Conservation (phyloP, 2,888 invertebrate genomes). For the Aromia moschata region DNA sequence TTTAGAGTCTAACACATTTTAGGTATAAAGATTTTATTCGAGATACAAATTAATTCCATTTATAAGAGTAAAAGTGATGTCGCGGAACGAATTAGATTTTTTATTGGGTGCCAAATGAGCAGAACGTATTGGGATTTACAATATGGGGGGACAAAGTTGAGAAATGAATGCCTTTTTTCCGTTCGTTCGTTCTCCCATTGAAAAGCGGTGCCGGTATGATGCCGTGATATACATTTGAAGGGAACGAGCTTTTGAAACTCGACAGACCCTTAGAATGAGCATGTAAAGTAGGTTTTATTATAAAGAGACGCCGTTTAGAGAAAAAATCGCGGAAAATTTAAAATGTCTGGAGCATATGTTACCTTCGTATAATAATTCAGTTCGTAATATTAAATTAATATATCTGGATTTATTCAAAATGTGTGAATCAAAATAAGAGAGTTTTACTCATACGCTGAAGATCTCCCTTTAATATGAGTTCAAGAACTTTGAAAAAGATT, state of each 20-base stretch:
- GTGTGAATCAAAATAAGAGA: no score
- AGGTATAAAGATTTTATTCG: no score
- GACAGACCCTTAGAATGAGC: slow-evolving; percentile 58
- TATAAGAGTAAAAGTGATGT: slow-evolving; percentile 33
- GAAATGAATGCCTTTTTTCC: slow-evolving; percentile 38
- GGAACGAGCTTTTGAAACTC: slow-evolving; percentile 54
- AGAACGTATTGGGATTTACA: slow-evolving; percentile 47
- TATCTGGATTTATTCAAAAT: neutral
- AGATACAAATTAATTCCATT: slow-evolving; percentile 10
- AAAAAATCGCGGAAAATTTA: slow-evolving; percentile 56
- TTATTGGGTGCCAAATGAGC: slow-evolving; percentile 47
- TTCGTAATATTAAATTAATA: neutral
- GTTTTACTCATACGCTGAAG: no score
- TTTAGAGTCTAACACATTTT: no score
- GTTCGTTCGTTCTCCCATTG: slow-evolving; percentile 45
- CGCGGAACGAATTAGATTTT: slow-evolving; percentile 44
- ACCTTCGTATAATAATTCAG: slow-evolving; percentile 48
- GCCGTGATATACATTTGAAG: slow-evolving; percentile 54
- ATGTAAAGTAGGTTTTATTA: slow-evolving; percentile 60
- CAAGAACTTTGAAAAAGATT: no score
- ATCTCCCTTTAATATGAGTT: no score
- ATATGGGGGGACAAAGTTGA: slow-evolving; percentile 41
- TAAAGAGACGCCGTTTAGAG: slow-evolving; percentile 56
- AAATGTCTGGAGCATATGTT: slow-evolving; percentile 49
- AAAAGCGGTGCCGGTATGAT: slow-evolving; percentile 46